These are phyloP conservation scores for Smutsia temminckii DNA, from an alignment of 2,797 vertebrate species.

Conservation along the genomic window DNA sequence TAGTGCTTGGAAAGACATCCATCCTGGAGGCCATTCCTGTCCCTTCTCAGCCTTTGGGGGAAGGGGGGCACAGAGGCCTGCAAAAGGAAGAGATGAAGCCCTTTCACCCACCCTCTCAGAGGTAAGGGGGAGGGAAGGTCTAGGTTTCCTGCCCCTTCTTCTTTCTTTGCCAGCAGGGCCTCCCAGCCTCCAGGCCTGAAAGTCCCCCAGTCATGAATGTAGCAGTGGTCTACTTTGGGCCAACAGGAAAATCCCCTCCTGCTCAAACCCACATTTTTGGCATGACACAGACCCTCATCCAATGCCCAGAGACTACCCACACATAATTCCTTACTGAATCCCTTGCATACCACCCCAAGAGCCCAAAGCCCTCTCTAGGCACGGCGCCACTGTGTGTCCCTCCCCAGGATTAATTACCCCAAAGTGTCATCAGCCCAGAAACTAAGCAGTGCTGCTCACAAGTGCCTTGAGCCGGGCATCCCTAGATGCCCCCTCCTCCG, in stretches of 20 bases:
- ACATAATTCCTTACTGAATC: not conserved
- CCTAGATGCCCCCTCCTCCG: not conserved
- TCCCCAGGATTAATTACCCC: conserved; percentile 30
- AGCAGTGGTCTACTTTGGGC: not conserved
- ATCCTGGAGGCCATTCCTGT: not conserved
- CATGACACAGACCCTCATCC: conserved; percentile 12
- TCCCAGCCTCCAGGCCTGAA: conserved; percentile 41
- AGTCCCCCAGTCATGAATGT: conserved; percentile 45
- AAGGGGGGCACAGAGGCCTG: not conserved
- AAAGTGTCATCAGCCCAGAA: conserved; percentile 57
- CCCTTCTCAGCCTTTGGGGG: not conserved
- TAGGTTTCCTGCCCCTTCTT: not conserved
- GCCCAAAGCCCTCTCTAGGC: not conserved
- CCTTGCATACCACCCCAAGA: not conserved
- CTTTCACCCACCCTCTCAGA: not conserved
- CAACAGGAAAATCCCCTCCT: not conserved
- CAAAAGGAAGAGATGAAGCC: not conserved
- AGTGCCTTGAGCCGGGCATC: not conserved
- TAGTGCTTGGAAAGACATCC: not conserved
- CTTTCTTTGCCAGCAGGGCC: conserved; percentile 17
- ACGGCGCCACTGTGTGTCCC: not conserved
- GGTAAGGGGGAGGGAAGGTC: not conserved
- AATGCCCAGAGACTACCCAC: not conserved
- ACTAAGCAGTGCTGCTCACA: conserved; percentile 28
- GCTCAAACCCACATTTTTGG: not conserved